A percentile compares a stretch with the other conserved stretches of the same genome.
These are phyloP conservation scores for Pachyramphus minor DNA, from an alignment of 2,113 vertebrate species.

Conservation along the genomic window DNA sequence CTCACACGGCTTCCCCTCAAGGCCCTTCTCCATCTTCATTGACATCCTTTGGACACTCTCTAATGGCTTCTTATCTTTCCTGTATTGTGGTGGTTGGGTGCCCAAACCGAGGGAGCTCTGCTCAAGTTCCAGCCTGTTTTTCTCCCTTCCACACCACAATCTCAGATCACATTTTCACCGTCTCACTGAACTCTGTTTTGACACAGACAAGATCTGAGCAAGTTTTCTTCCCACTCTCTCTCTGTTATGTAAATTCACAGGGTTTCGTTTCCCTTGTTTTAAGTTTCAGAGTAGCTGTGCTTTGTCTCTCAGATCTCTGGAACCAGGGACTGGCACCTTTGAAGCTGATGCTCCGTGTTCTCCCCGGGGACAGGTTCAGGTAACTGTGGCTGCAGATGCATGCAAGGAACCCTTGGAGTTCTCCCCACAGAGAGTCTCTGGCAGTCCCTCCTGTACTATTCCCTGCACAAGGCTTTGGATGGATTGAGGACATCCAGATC, in stretches of 20 bases:
- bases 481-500: accelerated
- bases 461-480: accelerated
- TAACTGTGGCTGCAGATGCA: accelerated
- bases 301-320: not conserved
- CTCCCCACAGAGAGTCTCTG: accelerated
- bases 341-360: not conserved
- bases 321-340: accelerated
- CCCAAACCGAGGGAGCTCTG: not conserved
- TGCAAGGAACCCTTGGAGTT: accelerated
- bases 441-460: accelerated
- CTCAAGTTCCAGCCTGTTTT: not conserved
- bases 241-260: not conserved
- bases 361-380: accelerated
- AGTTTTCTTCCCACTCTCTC: not conserved
- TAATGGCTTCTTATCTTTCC: not conserved
- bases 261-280: not conserved
- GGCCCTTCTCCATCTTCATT: not conserved
- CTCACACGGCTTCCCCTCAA: not conserved
- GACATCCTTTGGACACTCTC: not conserved
- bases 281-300: accelerated
- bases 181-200: accelerated
- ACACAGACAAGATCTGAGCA: not conserved
- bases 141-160: accelerated
- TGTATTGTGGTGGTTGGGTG: not conserved
- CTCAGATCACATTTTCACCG: not conserved